Base-by-base conservation (phyloP, 2,797 vertebrate genomes). In the Paedocypris micromegethes region DNA sequence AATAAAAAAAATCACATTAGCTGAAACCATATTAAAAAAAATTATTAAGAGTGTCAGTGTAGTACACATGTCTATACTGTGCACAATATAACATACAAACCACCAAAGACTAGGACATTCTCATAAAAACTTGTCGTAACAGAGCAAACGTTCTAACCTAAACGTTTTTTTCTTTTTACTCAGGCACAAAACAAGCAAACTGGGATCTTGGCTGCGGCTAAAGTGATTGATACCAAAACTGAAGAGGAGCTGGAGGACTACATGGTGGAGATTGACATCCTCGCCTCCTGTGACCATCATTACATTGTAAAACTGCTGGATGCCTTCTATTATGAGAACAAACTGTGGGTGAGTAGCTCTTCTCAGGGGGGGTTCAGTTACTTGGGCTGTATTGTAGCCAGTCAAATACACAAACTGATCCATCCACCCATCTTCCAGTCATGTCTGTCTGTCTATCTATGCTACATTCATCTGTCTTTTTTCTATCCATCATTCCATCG, bases 191-290 rank as follows among this genome's bases (percentile, higher is more conserved):
- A 97, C 85, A 98, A 94, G 79, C 93, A 94, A 86, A 98, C 95
- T 0, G 93, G 91, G 76, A 91, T 92, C 68, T 88, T 98, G 69
- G 97, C 97, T 60, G 97, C 97, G 75, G 97, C 97, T 72, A 99
- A 99, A 84, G 96, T 99, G 80, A 99, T 99, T 58, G 96, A 98
- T 85, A 99, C 97, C 23, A 98, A 98, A 87, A 95, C 94, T 3
- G 97, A 99, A 79, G 96, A 98, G 86, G 97, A 99, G 80, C 83
- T 99, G 79, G 97, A 99, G 86, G 97, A 99, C 83, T 99, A 98
- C 77, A 99, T 99, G 94, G 95, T 99, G 59, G 96, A 98, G 85
- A 99, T 99, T 42, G 97, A 99, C 38, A 99, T 99, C 77, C 86
- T 99, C 76, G 97, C 97, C 64, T 99, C 97, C 37, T 98, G 97